phyloP scores from a whole-genome alignment of 2,888 invertebrate genomes.

The Eremobia ochroleuca region DNA sequence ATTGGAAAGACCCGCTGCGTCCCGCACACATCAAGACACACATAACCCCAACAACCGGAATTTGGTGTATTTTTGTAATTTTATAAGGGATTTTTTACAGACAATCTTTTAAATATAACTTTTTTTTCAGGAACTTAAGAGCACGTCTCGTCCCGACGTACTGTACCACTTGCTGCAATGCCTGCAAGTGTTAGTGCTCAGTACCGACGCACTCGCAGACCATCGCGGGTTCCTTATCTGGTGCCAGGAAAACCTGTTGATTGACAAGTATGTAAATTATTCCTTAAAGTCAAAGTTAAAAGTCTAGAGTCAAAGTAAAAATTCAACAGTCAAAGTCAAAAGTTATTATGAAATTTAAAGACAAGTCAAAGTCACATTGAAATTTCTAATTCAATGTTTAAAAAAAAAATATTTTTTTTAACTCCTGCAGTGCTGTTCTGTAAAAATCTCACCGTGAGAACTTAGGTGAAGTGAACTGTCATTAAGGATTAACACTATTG shows the following conservation, averaged over 20 bases:
- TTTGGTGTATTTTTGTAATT: neutral
- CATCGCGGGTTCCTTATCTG: conserved; percentile 98
- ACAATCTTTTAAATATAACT: neutral
- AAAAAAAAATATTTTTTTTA: neutral
- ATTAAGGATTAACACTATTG: no score
- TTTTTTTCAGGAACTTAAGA: conserved; percentile 93
- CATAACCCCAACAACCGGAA: no score
- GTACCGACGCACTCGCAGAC: conserved; percentile 98
- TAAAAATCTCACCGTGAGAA: no score
- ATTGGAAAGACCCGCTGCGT: no score
- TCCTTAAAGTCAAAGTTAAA: neutral
- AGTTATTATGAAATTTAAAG: neutral
- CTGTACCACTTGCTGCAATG: conserved; percentile 98
- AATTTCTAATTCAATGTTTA: neutral
- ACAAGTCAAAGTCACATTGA: neutral
- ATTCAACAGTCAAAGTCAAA: neutral
- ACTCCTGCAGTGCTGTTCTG: no score
- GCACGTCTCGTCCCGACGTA: conserved; percentile 97
- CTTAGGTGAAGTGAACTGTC: no score
- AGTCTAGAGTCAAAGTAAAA: neutral
- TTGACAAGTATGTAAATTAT: conserved; percentile 92
- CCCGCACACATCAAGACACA: no score
- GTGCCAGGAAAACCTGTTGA: conserved; percentile 98
- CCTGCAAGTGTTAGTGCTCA: conserved; percentile 96
- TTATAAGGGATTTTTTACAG: neutral